Base-by-base conservation (phyloP, 2,113 vertebrate species). In the Alethe castanea region DNA sequence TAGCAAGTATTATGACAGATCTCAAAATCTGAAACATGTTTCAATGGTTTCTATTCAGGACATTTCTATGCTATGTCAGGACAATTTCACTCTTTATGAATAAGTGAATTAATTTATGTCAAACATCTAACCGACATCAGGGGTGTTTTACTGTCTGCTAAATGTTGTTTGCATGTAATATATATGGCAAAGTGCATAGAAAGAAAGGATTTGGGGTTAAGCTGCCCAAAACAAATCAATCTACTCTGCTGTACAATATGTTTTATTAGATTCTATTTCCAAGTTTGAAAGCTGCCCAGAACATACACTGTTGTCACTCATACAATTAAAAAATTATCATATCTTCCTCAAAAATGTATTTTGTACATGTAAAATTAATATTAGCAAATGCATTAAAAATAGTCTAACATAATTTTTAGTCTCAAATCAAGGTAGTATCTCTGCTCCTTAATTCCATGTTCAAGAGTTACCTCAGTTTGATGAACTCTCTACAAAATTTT, bases 271-370 rank as follows among this genome's bases (percentile, higher is more conserved):
- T 38, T 78, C 12, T 36, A 26, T 70, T 82, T 82, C 33, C 26
- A 52, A 35, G 10, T 83, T 80, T 65, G 31, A 81, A 86, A 91
- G 53, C 7, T 38, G 13, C 11, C 25, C 5, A 29, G 28, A 6
- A 60, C 5, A 7, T 38, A 29, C 5, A 40, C 2, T 5, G 7
- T 47, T 54, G 20, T 23, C 0, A 0, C 16, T 89, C 19, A 65
- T 35, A 35, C 1, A 80, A 56, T 24, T 81, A 7, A 26, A 69
- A 74, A 59, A 10, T 0, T 5, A 9, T 19, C 2, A 35, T 14
- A 33, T 35, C 11, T 42, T 38, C 12, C 40, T 57, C 11, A 87
- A 73, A 80, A 78, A 44, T 42, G 4, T 44, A 8, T 16, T 87
- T 33, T 25, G 7, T 19, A 17, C 5, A 14, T 33, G 25, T 3